Evolutionary conservation across 1,140 invertebrate species (phyloP).

Genomic region (Steinernema feltiae): DNA sequence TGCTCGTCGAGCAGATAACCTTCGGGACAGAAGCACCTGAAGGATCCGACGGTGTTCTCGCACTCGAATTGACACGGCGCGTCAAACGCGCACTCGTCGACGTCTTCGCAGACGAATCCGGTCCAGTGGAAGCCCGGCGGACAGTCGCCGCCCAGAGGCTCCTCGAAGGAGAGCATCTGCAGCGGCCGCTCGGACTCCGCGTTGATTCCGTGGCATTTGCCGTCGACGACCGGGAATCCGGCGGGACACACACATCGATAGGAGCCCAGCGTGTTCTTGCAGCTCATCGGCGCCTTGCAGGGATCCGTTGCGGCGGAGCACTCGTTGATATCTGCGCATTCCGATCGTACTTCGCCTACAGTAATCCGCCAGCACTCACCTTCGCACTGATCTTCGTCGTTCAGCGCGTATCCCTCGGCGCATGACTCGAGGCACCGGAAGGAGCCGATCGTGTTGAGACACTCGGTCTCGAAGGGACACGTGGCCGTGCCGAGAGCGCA

Average conservation of each 20-base stretch:
- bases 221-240: conserved; percentile 31
- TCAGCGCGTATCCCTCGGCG: conserved; percentile 29
- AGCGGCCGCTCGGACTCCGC: not conserved
- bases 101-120: conserved; percentile 23
- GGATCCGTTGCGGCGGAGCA: conserved; percentile 8
- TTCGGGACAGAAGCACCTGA: conserved; percentile 44
- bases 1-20: conserved; percentile 42
- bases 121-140: conserved; percentile 16
- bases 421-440: conserved; percentile 35
- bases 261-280: conserved; percentile 35
- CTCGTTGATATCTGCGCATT: conserved; percentile 34
- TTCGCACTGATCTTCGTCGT: conserved; percentile 24
- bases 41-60: conserved; percentile 40
- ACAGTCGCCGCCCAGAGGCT: not conserved
- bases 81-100: conserved; percentile 51
- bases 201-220: conserved; percentile 28
- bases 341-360: not conserved
- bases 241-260: conserved; percentile 39
- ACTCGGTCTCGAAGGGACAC: conserved; percentile 35
- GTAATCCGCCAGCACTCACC: conserved; percentile 27
- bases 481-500: conserved; percentile 31
- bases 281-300: conserved; percentile 37
- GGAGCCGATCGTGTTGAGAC: conserved; percentile 38
- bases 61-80: conserved; percentile 46
- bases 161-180: not conserved